Conservation (phyloP, 1,140 invertebrate genomes). For the Planococcus citri region DNA sequence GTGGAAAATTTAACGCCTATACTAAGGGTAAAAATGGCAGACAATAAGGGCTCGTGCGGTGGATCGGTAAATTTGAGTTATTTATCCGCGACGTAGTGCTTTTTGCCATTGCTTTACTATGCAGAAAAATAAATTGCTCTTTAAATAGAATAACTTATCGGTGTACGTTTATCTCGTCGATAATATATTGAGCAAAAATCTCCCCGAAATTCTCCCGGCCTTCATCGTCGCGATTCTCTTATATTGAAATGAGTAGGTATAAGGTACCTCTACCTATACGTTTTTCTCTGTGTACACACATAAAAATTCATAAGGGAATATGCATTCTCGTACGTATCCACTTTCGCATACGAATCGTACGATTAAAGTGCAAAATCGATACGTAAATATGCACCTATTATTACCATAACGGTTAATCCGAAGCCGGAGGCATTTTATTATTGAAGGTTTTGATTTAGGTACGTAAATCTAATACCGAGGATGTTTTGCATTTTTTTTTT, state of each 20-base stretch:
- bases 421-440: background rate
- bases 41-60: background rate
- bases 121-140: background rate
- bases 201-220: too few species aligned
- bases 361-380: background rate
- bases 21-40: background rate
- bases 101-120: background rate
- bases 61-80: background rate
- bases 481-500: background rate
- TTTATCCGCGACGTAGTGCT: background rate
- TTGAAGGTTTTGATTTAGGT: background rate
- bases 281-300: too few species aligned
- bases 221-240: too few species aligned
- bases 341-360: background rate
- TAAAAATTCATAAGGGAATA: slow-evolving; percentile 8
- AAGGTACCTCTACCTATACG: too few species aligned
- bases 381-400: background rate
- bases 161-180: background rate
- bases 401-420: too few species aligned
- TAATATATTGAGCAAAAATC: too few species aligned
- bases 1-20: background rate
- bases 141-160: slow-evolving; percentile 1
- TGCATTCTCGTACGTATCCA: background rate
- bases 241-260: too few species aligned
- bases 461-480: too few species aligned